Evolutionary conservation across 2,888 invertebrate genomes (phyloP), one percentile per base, ranked within the genome.

Genomic region (Tenodera sinensis): DNA sequence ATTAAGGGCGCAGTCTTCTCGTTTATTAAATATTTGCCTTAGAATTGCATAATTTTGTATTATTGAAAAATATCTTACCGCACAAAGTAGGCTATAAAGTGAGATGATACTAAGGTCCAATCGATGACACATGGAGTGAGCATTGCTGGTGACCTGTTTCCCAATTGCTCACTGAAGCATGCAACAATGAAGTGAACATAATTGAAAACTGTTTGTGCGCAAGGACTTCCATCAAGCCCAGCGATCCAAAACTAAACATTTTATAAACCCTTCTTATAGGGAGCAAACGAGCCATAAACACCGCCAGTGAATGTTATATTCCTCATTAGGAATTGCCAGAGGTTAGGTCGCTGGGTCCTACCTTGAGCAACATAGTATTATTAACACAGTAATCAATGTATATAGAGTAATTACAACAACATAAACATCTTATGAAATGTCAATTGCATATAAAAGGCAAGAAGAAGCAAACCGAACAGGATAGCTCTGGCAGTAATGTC

Each of bases 291-390:
- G 42, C 42, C 42, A 42, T 42, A 42, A 34, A 71, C 20, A 71
- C 25, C 25, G 54, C 3, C 54, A 20, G 25, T 71, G 54, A 15
- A 71, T 71, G 20, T 54, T 20, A 20, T 3, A 25, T 20, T 71
- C 20, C 54, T 71, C 54, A 71, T 71, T 71, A 25, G 25, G 0
- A 71, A 71, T 71, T 71, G 20, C 20, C 20, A 20, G 42, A 12
- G 2, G 12, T 42, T 42, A 42, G 42, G 42, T 12, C 12, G 42
- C 9, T 42, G 12, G 42, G 0, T 42, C 12, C 42, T 12, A 42
- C 1, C 0, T 12, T 12, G 0, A 1, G 12, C 9, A 6, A 2
- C 0, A 42, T 42, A 9, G 12, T 42, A 12, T 1, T 1, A 42
- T 42, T 9, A 12, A 42, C 1, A 42, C 12, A 42, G 42, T 12